These are phyloP conservation scores for Caenorhabditis sp. DNA, from an alignment of 2,888 invertebrate species.

Conservation along the genomic window DNA sequence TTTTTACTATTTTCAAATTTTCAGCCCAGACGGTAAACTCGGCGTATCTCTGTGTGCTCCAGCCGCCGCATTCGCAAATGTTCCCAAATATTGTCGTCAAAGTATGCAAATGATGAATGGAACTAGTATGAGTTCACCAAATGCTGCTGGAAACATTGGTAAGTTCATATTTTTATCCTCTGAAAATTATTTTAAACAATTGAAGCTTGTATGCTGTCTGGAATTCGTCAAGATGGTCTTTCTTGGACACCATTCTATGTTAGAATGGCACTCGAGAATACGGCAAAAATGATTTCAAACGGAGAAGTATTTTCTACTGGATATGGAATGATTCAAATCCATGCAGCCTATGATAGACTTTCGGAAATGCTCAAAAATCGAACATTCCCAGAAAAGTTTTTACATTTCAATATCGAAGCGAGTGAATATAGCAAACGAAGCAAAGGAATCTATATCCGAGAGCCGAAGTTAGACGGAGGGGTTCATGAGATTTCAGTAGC, in stretches of 20 bases:
- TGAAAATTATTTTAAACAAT: too few species aligned
- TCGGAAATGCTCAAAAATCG: constrained; percentile 7
- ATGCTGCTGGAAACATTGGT: constrained; percentile 87
- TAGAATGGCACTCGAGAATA: constrained; percentile 87
- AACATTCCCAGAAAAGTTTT: constrained; percentile 38
- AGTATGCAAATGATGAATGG: constrained; percentile 89
- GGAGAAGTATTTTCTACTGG: constrained; percentile 89
- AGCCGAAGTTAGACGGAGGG: constrained; percentile 77
- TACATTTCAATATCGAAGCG: constrained; percentile 50
- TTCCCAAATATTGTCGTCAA: constrained; percentile 87
- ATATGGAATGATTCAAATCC: constrained; percentile 80
- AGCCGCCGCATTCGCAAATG: constrained; percentile 90
- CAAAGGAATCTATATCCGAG: constrained; percentile 73
- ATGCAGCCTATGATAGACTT: constrained; percentile 27
- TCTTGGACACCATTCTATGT: constrained; percentile 82
- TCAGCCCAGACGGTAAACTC: constrained; percentile 82
- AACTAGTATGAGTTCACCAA: constrained; percentile 97
- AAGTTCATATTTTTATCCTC: too few species aligned
- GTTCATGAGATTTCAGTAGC: constrained; percentile 77
- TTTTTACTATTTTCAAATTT: too few species aligned
- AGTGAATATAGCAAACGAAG: constrained; percentile 22
- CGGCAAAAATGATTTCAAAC: constrained; percentile 75
- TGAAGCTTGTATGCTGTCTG: constrained; percentile 82
- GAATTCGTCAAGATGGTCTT: constrained; percentile 78
- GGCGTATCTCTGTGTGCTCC: constrained; percentile 91